phyloP scores from a whole-genome alignment of 2,888 invertebrate genomes.

The Proisotoma minuta region DNA sequence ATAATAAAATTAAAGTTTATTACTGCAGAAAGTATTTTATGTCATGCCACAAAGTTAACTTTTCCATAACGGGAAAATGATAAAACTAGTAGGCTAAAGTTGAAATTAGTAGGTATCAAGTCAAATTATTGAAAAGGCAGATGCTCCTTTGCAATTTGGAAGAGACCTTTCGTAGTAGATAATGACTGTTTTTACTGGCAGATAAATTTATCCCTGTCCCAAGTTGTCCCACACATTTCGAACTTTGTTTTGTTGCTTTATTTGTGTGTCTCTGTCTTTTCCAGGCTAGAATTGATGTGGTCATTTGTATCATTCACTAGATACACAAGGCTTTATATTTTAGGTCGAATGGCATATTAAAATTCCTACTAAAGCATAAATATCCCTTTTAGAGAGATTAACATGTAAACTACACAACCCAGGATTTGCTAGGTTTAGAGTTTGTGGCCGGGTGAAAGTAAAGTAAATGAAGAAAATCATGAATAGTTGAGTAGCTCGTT shows the following conservation, averaged over 20 bases:
- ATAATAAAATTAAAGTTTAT: conserved; percentile 1
- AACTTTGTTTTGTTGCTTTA: no score
- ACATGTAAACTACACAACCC: neutral
- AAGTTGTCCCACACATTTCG: no score
- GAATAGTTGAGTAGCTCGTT: conserved; percentile 1
- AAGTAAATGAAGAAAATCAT: neutral
- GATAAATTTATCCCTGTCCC: no score
- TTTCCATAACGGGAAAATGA: neutral
- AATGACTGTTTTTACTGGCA: no score
- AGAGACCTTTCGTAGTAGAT: no score
- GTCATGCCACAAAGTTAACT: neutral
- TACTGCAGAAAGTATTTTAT: neutral
- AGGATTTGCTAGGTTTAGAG: neutral
- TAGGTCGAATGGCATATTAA: no score
- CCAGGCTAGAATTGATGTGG: no score
- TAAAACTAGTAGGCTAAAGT: neutral
- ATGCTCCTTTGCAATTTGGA: no score
- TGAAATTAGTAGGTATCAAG: neutral
- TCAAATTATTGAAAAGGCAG: neutral
- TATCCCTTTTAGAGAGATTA: no score
- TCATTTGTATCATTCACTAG: neutral
- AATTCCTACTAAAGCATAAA: no score
- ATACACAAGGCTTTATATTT: neutral
- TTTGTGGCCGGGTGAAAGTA: neutral
- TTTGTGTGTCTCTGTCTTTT: no score